These are phyloP conservation scores for Euthynnus affinis DNA, from an alignment of 2,797 vertebrate genomes.

Conservation along the genomic window DNA sequence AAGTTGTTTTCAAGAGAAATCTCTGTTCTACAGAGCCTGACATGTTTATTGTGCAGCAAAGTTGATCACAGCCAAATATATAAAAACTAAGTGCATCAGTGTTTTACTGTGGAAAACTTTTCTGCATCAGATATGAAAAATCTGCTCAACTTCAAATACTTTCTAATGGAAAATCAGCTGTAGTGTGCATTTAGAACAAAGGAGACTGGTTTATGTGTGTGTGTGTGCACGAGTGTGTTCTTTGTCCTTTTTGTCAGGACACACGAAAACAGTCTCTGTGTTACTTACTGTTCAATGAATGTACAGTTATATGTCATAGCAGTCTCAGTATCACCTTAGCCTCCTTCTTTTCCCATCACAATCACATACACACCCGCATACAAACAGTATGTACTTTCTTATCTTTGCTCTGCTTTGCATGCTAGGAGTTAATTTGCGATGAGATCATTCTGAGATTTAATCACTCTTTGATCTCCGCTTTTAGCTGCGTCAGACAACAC, in stretches of 20 bases:
- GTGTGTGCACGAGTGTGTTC: slow-evolving; percentile 13
- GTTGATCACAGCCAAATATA: slow-evolving; percentile 35
- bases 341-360: no score
- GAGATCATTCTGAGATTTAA: slow-evolving; percentile 55
- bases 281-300: neutral
- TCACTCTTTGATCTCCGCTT: slow-evolving; percentile 54
- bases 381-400: neutral
- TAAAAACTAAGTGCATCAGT: slow-evolving; percentile 39
- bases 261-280: neutral
- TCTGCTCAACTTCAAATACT: slow-evolving; percentile 39
- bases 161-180: slow-evolving; percentile 31
- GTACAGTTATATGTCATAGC: no score
- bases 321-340: no score
- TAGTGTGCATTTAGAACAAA: neutral
- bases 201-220: neutral
- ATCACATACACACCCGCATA: neutral
- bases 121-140: slow-evolving; percentile 33
- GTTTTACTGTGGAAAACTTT: slow-evolving; percentile 32
- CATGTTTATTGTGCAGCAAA: slow-evolving; percentile 37
- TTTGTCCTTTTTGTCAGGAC: slow-evolving; percentile 5
- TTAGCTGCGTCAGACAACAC: slow-evolving; percentile 60
- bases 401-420: slow-evolving; percentile 52
- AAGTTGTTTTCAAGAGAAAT: neutral
- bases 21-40: neutral
- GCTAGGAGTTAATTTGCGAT: slow-evolving; percentile 50